Evolutionary conservation across 1,140 invertebrate species (phyloP), one percentile per base, ranked within the genome.

Genomic region (Nephotettix cincticeps): DNA sequence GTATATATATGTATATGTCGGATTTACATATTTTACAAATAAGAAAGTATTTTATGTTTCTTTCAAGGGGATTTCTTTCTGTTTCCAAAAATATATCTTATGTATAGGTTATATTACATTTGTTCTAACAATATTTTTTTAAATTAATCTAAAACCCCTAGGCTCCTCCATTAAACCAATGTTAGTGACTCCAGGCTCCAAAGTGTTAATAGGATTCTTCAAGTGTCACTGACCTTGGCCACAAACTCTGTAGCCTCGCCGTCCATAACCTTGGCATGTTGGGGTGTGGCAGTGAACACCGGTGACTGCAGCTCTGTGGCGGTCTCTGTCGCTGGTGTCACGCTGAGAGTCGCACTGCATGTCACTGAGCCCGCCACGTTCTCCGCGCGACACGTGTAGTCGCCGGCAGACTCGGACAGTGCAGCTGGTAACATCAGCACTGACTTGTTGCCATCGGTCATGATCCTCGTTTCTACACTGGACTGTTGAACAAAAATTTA

Each of bases 381-480:
- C 80, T 96, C 92, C 9, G 94, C 95, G 76, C 91, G 87, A 77
- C 94, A 96, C 14, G 93, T 96, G 73, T 94, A 93, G 32, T 90
- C 86, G 29, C 93, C 95, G 67, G 85, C 82, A 71, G 88, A 87
- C 79, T 93, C 89, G 68, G 87, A 82, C 71, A 84, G 86, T 25
- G 92, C 86, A 78, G 93, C 88, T 76, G 90, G 89, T 45, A 97
- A 90, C 71, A 94, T 81, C 14, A 98, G 82, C 56, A 92, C 88
- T 14, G 93, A 95, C 75, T 87, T 86, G 77, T 97, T 97, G 32
- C 90, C 88, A 78, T 87, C 85, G 40, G 87, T 89, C 1, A 89
- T 87, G 45, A 95, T 88, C 75, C 89, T 87, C 51, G 91, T 82
- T 71, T 89, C 87, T 69, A 84, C 81, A 43, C 87, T 84, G 67